A percentile compares a stretch with the other conserved stretches of the same genome.
These are phyloP conservation scores for Drosophila kokeensis DNA, from an alignment of 2,888 invertebrate species.

Conservation along the genomic window DNA sequence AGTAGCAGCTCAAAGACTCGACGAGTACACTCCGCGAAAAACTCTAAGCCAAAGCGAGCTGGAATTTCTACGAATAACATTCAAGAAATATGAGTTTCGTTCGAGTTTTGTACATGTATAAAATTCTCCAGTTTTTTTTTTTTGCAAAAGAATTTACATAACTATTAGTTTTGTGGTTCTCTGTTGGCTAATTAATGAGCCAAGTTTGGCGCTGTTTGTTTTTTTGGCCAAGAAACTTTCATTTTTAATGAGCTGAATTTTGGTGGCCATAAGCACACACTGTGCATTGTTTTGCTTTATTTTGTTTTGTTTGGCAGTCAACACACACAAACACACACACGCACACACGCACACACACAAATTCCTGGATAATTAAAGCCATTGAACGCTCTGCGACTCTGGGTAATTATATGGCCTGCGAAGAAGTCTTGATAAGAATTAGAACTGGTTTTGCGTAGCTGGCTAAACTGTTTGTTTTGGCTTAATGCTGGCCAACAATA, in stretches of 20 bases:
- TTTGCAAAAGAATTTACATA: slow-evolving; percentile 43
- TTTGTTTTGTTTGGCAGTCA: slow-evolving; percentile 15
- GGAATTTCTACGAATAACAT: background rate
- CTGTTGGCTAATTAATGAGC: slow-evolving; percentile 68
- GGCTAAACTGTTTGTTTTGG: slow-evolving; percentile 9
- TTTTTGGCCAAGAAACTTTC: slow-evolving; percentile 63
- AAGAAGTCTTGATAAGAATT: slow-evolving; percentile 75
- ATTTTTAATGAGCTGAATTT: slow-evolving; percentile 72
- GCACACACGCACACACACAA: slow-evolving; percentile 7
- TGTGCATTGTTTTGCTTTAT: slow-evolving; percentile 44
- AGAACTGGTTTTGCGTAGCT: slow-evolving; percentile 66
- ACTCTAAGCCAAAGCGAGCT: background rate
- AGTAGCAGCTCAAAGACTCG: background rate
- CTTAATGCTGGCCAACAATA: slow-evolving; percentile 24
- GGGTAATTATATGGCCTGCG: slow-evolving; percentile 73
- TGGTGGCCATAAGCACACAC: slow-evolving; percentile 43
- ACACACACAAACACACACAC: background rate
- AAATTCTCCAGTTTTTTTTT: background rate
- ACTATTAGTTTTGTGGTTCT: slow-evolving; percentile 6
- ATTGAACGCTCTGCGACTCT: slow-evolving; percentile 63
- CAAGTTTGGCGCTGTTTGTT: slow-evolving; percentile 28
- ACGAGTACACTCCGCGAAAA: slow-evolving; percentile 1
- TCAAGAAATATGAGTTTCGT: background rate
- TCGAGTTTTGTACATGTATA: background rate
- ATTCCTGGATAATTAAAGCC: slow-evolving; percentile 74